phyloP scores from a whole-genome alignment of 30 jellyfish, hydroid and myxozoan genomes.

The Cassiopea xamachana region DNA sequence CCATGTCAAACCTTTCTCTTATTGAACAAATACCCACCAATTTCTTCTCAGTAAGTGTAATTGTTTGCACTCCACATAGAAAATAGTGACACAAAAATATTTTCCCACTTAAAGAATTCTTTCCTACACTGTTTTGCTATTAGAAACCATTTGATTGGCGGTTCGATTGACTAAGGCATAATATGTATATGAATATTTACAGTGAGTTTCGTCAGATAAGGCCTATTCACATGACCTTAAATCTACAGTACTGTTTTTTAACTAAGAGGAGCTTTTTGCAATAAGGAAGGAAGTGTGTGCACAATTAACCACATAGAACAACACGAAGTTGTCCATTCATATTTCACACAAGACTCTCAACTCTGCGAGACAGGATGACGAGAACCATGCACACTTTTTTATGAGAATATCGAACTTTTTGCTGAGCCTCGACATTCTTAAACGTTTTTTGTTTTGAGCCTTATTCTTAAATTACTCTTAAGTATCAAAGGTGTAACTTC shows the following conservation, averaged over 20 bases:
- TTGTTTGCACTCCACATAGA: neutral
- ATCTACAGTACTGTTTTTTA: neutral
- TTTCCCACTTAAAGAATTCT: neutral
- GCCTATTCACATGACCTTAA: conserved; percentile 14
- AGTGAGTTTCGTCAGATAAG: neutral
- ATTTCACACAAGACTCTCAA: neutral
- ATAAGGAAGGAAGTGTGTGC: neutral
- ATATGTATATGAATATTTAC: neutral
- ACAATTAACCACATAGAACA: neutral
- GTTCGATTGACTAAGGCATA: neutral
- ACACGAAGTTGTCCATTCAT: neutral
- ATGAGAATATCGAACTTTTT: too few relatives aligned
- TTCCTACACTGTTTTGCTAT: neutral
- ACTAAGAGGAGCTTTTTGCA: neutral
- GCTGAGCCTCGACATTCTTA: too few relatives aligned
- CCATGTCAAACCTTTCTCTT: neutral
- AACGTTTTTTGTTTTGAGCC: too few relatives aligned
- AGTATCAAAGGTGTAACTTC: too few relatives aligned
- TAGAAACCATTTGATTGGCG: neutral
- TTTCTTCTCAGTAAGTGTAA: neutral
- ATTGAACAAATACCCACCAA: neutral
- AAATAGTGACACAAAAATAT: neutral
- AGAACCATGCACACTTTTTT: too few relatives aligned
- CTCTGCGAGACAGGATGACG: too few relatives aligned
- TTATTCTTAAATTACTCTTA: too few relatives aligned